phyloP scores from a whole-genome alignment of 1,140 invertebrate genomes.

The Atta texana region DNA sequence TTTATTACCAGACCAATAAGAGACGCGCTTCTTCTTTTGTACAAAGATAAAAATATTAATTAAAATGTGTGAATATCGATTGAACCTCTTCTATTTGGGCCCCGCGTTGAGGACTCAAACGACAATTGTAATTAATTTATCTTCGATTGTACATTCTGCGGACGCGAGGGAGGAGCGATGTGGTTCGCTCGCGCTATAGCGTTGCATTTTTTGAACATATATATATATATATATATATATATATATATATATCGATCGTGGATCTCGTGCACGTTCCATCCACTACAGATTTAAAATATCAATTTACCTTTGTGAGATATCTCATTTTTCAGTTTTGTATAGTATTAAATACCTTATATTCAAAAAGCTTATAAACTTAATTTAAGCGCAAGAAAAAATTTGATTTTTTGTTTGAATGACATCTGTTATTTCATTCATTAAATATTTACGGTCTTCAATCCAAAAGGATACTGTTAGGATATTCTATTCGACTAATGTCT shows the following conservation, averaged over 20 bases:
- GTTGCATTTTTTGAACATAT: slow-evolving; percentile 52
- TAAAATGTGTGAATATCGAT: slow-evolving; percentile 18
- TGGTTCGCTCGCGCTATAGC: slow-evolving; percentile 21
- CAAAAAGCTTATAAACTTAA: neutral
- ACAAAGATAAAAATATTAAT: slow-evolving; percentile 31
- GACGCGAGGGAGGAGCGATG: neutral
- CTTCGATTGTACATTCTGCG: slow-evolving; percentile 57
- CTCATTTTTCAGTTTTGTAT: neutral
- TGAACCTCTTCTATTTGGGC: slow-evolving; percentile 37
- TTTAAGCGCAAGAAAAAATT: neutral
- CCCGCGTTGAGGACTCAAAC: slow-evolving; percentile 16
- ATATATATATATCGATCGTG: neutral
- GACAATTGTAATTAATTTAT: slow-evolving; percentile 57
- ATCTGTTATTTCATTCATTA: neutral
- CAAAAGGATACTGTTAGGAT: neutral
- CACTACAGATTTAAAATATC: neutral
- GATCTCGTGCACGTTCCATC: slow-evolving; percentile 6
- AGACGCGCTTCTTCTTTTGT: slow-evolving; percentile 53
- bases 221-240: slow-evolving; percentile 1
- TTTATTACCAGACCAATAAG: slow-evolving; percentile 61
- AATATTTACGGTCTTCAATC: neutral
- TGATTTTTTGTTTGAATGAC: neutral
- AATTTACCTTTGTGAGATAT: neutral
- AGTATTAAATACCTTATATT: neutral
- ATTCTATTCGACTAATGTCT: neutral